Evolutionary conservation across 1,140 invertebrate species (phyloP), one percentile per base, ranked within the genome.

Genomic region (Lordiphosa clarofinis): DNA sequence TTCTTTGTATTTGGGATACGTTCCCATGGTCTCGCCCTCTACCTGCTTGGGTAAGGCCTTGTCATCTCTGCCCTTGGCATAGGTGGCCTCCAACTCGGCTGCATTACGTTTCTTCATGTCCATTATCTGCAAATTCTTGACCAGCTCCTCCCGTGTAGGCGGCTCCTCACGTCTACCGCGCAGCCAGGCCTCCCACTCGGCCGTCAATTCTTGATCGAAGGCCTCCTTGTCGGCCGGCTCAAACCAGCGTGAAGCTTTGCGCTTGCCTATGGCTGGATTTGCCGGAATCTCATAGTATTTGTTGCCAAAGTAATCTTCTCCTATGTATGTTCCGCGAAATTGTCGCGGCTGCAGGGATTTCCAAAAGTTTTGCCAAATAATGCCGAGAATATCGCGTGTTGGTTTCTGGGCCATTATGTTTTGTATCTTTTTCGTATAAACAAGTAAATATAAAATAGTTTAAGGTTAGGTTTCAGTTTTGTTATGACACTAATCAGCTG

Each of bases 141-240:
- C 79, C 12, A 96, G 88, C 90, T 97, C 95, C 73, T 95, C 94
- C 37, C 91, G 90, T 0, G 92, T 92, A 1, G 95, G 95, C 38
- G 94, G 93, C 9, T 93, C 89, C 2, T 87, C 87, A 63, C 91
- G 91, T 6, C 87, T 65, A 1, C 76, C 73, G 1, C 95, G 90
- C 15, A 97, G 89, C 95, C 95, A 96, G 9, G 95, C 90, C 88
- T 95, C 94, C 95, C 95, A 97, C 89, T 96, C 95, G 3, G 94
- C 91, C 4, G 95, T 94, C 39, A 95, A 82, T 71, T 95, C 94
- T 75, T 94, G 91, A 40, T 93, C 91, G 72, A 94, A 93, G 8
- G 87, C 81, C 0, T 92, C 90, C 37, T 92, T 92, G 12, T 90
- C 89, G 0, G 89, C 78, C 1, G 95, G 94, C 55, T 91, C 91